These are phyloP conservation scores for Falco punctatus DNA, from an alignment of 2,113 vertebrate genomes.

Conservation along the genomic window DNA sequence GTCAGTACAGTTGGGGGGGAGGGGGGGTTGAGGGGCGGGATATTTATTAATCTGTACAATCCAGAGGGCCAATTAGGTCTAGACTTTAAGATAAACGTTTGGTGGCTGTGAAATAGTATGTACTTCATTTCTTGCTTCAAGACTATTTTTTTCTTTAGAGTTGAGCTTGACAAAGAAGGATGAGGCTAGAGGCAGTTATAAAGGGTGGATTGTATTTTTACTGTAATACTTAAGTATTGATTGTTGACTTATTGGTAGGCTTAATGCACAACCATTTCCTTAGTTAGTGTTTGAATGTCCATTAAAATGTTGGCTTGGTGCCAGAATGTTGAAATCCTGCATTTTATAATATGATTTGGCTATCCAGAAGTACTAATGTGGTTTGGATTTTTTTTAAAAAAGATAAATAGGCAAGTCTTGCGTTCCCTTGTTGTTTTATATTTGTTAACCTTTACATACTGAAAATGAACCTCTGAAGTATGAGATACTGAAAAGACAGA, in stretches of 20 bases:
- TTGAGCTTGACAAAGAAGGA: conserved; percentile 36
- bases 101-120: conserved; percentile 25
- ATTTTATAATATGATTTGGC: conserved; percentile 69
- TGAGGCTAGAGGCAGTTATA: conserved; percentile 60
- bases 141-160: conserved; percentile 41
- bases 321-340: conserved; percentile 69
- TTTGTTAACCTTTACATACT: conserved; percentile 45
- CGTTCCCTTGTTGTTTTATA: conserved; percentile 13
- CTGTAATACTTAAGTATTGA: conserved; percentile 77
- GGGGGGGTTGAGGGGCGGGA: no score
- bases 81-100: conserved; percentile 1
- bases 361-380: conserved; percentile 66
- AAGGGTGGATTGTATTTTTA: conserved; percentile 71
- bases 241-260: conserved; percentile 80
- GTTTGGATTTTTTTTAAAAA: conserved; percentile 52
- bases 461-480: conserved; percentile 1
- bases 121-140: conserved; percentile 39
- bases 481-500: background rate
- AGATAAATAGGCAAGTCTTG: background rate
- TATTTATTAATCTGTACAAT: background rate
- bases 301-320: conserved; percentile 73
- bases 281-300: conserved; percentile 74
- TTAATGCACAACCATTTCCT: conserved; percentile 81
- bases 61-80: conserved; percentile 3
- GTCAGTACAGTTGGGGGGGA: background rate